Percentiles rank a stretch among this genome's conserved stretches.
phyloP scores from a whole-genome alignment of 2,888 invertebrate species.

The Crepidodera aurea region DNA sequence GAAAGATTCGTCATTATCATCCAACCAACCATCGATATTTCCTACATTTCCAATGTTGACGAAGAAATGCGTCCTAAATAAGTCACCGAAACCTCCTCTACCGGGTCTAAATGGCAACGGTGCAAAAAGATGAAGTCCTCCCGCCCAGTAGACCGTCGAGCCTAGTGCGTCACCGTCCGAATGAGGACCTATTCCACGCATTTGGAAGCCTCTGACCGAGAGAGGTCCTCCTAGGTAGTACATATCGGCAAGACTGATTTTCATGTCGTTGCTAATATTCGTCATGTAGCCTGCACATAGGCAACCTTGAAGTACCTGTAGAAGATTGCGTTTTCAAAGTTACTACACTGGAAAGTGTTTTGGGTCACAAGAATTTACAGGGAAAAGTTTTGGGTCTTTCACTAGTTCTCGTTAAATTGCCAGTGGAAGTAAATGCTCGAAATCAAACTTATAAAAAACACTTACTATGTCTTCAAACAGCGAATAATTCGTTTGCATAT shows the following conservation, averaged over 20 bases:
- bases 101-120: constrained; percentile 89
- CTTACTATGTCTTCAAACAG: constrained; percentile 69
- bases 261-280: constrained; percentile 67
- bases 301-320: constrained; percentile 75
- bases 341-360: too few species aligned
- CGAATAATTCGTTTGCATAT: constrained; percentile 68
- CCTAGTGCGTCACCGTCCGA: constrained; percentile 79
- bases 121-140: constrained; percentile 85
- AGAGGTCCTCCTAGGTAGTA: constrained; percentile 92
- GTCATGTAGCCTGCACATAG: constrained; percentile 75
- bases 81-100: constrained; percentile 79
- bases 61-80: constrained; percentile 90
- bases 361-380: too few species aligned
- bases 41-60: constrained; percentile 84
- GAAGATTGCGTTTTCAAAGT: too few species aligned
- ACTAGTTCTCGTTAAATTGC: too few species aligned
- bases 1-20: not conserved
- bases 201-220: constrained; percentile 86
- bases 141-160: constrained; percentile 84
- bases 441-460: too few species aligned
- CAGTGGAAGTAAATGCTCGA: too few species aligned
- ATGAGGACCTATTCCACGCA: constrained; percentile 88
- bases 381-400: too few species aligned
- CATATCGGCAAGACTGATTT: constrained; percentile 72
- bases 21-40: constrained; percentile 32